Conservation (phyloP, 2,113 vertebrate genomes). For the Amia ocellicauda region DNA sequence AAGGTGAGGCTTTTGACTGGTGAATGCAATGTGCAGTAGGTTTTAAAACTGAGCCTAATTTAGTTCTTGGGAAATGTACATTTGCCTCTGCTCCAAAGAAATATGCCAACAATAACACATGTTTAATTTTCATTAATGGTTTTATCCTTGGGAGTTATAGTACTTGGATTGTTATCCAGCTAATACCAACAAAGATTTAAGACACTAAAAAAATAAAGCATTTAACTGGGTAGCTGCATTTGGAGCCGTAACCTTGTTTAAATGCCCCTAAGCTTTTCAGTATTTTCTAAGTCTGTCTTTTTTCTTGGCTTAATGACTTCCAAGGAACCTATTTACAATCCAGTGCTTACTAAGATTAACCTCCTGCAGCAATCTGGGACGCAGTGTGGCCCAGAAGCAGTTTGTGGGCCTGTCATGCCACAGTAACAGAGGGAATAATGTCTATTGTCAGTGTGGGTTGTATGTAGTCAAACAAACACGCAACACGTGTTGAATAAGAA, state of each 20-base stretch:
- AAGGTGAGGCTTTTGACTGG: background rate
- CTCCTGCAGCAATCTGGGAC: conserved; percentile 7
- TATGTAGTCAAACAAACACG: background rate
- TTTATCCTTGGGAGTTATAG: conserved; percentile 8
- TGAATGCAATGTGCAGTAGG: background rate
- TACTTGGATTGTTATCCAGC: conserved; percentile 2
- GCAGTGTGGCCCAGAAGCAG: conserved; percentile 8
- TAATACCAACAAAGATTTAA: conserved; percentile 2
- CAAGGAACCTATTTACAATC: conserved; percentile 13
- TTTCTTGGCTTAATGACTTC: conserved; percentile 15
- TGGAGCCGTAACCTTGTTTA: conserved; percentile 14
- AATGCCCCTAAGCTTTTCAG: conserved; percentile 11
- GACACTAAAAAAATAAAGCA: background rate
- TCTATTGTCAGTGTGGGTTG: background rate
- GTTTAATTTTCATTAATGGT: conserved; percentile 5
- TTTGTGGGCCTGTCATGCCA: background rate
- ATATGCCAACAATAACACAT: conserved; percentile 1
- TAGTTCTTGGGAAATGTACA: conserved; percentile 2
- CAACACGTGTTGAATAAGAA: background rate
- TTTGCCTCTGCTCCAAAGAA: background rate
- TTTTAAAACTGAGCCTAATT: conserved; percentile 1
- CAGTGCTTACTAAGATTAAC: conserved; percentile 14
- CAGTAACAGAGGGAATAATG: background rate
- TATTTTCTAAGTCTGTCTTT: background rate
- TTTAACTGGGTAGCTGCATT: conserved; percentile 3